Base-by-base conservation (phyloP, 2,113 vertebrate genomes). In the Bambusicola thoracicus region DNA sequence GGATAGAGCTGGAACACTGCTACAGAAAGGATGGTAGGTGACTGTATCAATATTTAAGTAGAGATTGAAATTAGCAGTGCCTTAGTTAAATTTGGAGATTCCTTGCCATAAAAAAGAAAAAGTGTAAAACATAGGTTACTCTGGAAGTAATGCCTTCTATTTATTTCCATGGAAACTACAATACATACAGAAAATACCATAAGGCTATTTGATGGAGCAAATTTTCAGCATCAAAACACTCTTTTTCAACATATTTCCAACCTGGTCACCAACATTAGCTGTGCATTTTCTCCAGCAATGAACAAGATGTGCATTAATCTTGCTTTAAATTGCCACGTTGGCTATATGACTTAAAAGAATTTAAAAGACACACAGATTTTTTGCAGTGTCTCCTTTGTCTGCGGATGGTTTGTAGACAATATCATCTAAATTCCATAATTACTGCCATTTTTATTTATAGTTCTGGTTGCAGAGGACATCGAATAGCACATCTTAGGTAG, bases 1-100 rank as follows among this genome's bases (percentile, higher is more conserved):
- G 98, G 29, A 94, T 97, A 11, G 99, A 99, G 92, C 95, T 99
- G 94, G 99, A 99, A 30, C 99, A 99, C 95, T 99, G 99, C 98
- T 99, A 98, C 97, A 97, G 99, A 93, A 99, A 99, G 73, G 99
- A 99, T 49, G 99, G 99, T 99, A 97, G 36, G 96, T 88, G 29
- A 21, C 41, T 44, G 22, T 38, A 22, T 41, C 56, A 13, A 10
- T 48, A 43, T 46, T 66, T 27, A 24, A 56, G 30, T 18, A 70
- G 29, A 68, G 77, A 44, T 56, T 6, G 15, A 74, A 59, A 40
- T 29, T 30, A 30, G 40, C n/a, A 75, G 56, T 24, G 62, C 5
- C 40, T 32, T 34, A 27, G 13, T 78, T 30, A 69, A 65, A 76
- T 53, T 20, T 16, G 53, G 49, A 24, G 4, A 1, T 72, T 83